A percentile compares a stretch with the other conserved stretches of the same genome.
Conservation (phyloP, 2,797 vertebrate species). For the Choloepus didactylus region DNA sequence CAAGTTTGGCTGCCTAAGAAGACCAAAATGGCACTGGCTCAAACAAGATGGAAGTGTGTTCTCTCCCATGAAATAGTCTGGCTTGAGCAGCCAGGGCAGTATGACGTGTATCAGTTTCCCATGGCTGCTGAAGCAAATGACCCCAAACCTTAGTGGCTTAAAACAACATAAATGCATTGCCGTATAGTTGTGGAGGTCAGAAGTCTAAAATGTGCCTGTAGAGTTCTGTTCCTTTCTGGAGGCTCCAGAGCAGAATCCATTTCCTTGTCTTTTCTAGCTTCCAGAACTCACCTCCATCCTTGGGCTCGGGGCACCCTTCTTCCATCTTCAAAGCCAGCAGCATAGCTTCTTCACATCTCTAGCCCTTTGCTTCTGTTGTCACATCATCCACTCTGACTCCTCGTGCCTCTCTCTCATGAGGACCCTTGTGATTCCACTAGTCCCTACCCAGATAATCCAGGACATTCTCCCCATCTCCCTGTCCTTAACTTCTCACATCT, state of each 20-base stretch:
- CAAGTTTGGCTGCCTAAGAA: not conserved
- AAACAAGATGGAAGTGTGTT: not conserved
- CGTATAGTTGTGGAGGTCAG: not conserved
- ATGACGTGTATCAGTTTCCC: not conserved
- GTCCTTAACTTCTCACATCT: not conserved
- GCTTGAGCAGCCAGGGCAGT: not conserved
- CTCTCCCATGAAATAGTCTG: not conserved
- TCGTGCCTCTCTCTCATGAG: not conserved
- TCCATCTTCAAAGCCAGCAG: not conserved
- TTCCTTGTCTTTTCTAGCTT: not conserved
- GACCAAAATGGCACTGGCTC: not conserved
- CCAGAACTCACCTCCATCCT: not conserved
- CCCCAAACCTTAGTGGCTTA: too few relatives aligned
- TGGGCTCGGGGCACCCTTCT: fast-evolving
- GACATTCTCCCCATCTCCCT: not conserved
- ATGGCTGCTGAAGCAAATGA: too few relatives aligned
- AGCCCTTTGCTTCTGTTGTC: not conserved
- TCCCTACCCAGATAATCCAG: not conserved
- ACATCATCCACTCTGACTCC: not conserved
- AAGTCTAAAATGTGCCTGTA: not conserved
- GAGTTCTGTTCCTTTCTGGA: not conserved
- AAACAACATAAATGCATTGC: not conserved
- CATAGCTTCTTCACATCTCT: not conserved
- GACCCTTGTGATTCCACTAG: not conserved
- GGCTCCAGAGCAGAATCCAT: not conserved